Percentiles rank a stretch among this genome's conserved stretches.
Evolutionary conservation across 2,888 invertebrate genomes (phyloP).

Genomic region (Corythucha ciliata): DNA sequence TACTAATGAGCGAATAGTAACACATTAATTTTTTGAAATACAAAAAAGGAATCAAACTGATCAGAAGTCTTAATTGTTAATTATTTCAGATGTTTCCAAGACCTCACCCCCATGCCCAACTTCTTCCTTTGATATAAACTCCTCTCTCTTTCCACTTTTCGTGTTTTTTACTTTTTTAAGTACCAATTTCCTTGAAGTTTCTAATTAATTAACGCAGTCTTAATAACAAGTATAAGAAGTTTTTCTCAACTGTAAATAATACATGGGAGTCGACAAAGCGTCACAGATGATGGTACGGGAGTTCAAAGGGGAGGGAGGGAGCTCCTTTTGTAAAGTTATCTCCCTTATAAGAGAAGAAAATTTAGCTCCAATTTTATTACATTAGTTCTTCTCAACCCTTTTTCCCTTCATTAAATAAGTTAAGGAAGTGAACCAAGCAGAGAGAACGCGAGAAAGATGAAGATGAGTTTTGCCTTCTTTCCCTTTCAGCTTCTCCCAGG

Average conservation of each 20-base stretch:
- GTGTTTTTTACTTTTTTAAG: conserved; percentile 21
- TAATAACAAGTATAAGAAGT: conserved; percentile 30
- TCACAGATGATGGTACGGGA: not conserved
- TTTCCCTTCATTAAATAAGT: no score
- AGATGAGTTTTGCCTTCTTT: no score
- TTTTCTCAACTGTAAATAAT: conserved; percentile 28
- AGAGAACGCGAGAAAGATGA: no score
- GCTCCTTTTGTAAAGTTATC: not conserved
- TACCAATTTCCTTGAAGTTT: conserved; percentile 25
- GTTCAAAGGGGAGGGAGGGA: not conserved
- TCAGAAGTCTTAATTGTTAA: conserved; percentile 17
- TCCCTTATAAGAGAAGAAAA: conserved; percentile 16
- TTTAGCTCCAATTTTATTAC: conserved; percentile 22
- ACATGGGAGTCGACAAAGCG: conserved; percentile 11
- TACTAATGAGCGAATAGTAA: no score
- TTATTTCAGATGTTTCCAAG: conserved; percentile 18
- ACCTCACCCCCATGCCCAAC: conserved; percentile 4
- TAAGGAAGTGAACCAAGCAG: no score
- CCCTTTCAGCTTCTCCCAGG: no score
- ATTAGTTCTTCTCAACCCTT: not conserved
- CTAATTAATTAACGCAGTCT: conserved; percentile 28
- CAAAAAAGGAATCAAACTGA: conserved; percentile 16
- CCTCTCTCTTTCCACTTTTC: conserved; percentile 4
- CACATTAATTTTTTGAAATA: not conserved
- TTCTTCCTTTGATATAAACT: no score